These are phyloP conservation scores for Fragum sueziense DNA, from an alignment of 2,888 invertebrate species.

Conservation along the genomic window DNA sequence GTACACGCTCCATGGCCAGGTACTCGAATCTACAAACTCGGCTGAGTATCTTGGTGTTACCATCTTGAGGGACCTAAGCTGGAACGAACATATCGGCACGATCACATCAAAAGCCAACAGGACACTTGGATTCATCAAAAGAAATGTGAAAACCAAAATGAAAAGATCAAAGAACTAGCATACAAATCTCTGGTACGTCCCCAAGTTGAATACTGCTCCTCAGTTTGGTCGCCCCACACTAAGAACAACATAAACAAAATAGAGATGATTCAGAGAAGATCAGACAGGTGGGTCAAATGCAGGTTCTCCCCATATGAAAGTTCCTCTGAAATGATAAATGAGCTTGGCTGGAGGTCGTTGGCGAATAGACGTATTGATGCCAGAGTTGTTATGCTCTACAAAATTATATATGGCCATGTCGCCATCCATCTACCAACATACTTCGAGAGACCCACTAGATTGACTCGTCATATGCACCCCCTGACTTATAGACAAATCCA, in stretches of 20 bases:
- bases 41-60: background rate
- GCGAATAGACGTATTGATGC: background rate
- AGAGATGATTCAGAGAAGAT: conserved; percentile 11
- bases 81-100: conserved; percentile 1
- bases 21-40: conserved; percentile 5
- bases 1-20: conserved; percentile 3
- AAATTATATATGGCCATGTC: background rate
- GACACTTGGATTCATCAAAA: background rate
- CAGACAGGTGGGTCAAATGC: conserved; percentile 5
- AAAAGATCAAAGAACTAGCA: background rate
- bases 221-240: no score
- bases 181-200: background rate
- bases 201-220: background rate
- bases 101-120: background rate
- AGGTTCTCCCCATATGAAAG: background rate
- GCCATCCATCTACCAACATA: conserved; percentile 11
- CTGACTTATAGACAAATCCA: no score
- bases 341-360: conserved; percentile 9
- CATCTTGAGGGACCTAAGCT: background rate
- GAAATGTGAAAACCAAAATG: background rate
- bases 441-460: background rate
- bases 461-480: no score
- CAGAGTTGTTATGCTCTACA: conserved; percentile 9
- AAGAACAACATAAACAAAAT: background rate
- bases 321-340: conserved; percentile 5